These are phyloP conservation scores for Limnephilus lunatus DNA, from an alignment of 2,888 invertebrate genomes.

Conservation along the genomic window DNA sequence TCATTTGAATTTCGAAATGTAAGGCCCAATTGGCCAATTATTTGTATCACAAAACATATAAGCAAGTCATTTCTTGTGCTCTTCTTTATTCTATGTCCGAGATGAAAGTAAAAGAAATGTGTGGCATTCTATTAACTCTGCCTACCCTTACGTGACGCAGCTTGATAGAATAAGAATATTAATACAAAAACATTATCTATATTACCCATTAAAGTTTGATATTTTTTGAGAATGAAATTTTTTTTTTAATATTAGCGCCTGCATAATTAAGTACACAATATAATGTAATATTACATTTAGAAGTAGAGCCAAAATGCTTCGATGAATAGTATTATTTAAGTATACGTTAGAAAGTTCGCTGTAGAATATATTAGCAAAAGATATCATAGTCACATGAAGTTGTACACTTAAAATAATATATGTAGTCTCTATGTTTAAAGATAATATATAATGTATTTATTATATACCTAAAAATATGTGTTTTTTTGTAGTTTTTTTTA, in stretches of 20 bases:
- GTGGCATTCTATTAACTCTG: not conserved
- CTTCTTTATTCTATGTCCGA: not conserved
- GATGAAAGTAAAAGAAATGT: not conserved
- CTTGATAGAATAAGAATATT: not conserved
- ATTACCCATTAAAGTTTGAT: not conserved
- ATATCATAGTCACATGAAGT: not conserved
- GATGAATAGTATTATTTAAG: not conserved
- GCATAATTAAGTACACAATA: not conserved
- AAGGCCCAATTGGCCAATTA: no score
- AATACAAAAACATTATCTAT: not conserved
- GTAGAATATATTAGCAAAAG: slow-evolving; percentile 2
- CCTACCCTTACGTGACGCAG: not conserved
- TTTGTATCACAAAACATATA: no score
- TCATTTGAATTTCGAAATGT: no score
- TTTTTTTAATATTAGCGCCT: not conserved
- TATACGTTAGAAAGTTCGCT: not conserved
- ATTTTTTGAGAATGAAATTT: not conserved
- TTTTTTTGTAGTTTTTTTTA: slow-evolving; percentile 18
- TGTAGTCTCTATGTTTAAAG: not conserved
- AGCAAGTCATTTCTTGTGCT: no score
- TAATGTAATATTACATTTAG: not conserved
- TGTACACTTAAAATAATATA: not conserved
- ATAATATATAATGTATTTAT: not conserved
- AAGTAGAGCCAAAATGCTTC: not conserved
- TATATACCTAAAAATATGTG: not conserved